Evolutionary conservation across 1,140 invertebrate species (phyloP), one percentile per base, ranked within the genome.

Genomic region (Brachionus paranguensis): DNA sequence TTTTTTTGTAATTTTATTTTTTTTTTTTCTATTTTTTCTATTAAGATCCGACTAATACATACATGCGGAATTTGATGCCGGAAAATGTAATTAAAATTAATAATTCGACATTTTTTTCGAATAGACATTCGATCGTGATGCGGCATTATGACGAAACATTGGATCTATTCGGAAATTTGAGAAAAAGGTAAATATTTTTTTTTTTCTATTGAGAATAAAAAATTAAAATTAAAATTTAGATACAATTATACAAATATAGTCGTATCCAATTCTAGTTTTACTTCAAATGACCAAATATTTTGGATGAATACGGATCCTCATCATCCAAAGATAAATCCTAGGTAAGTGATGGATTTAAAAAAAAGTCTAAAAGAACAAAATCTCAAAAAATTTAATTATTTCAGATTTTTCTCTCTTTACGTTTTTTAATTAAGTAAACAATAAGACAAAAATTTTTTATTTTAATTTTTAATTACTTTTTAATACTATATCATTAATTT

Each of bases 251-350:
- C 78, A 17, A 64, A 81, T 47, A 47, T 81, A 10, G 14, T 81
- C 2, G 27, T 81, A 5, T 81, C 78, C 8, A 81, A 81, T 81
- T 81, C 53, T 37, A 45, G 50, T 60, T 81, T 81, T 64, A 20
- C 29, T 47, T 81, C 53, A 45, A 81, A 81, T 27, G 78, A 81
- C 41, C 78, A 81, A 81, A 37, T 81, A 24, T 81, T 81, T 60
- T 81, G 78, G 78, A 64, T 81, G 11, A 81, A 81, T 27, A 81
- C 78, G 5, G 78, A 64, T 20, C 78, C 78, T 10, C 3, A 33
- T 37, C 37, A 45, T 12, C 55, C 78, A 24, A 20, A 47, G 14
- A 81, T 81, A 41, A 68, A 81, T 45, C 53, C 33, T 37, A 81
- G 78, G 78, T 64, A 79, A 20, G 4, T 37, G 8, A 60, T 60